These are phyloP conservation scores for Chionoecetes opilio DNA, from an alignment of 1,140 invertebrate genomes.

Conservation along the genomic window DNA sequence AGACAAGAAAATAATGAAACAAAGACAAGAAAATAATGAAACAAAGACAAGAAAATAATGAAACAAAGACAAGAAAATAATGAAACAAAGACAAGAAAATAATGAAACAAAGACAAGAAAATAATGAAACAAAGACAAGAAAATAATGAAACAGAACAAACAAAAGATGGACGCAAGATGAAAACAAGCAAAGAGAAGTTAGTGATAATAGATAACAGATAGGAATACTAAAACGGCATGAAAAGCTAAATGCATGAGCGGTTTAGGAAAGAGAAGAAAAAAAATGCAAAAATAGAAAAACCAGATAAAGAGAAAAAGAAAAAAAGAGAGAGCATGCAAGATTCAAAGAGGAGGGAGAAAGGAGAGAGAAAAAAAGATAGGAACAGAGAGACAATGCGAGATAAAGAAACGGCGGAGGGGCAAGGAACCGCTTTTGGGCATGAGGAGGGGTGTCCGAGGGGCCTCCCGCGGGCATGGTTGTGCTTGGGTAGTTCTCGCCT, in stretches of 20 bases:
- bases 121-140: not conserved
- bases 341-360: not conserved
- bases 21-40: too few relatives aligned
- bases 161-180: too few relatives aligned
- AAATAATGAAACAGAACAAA: too few relatives aligned
- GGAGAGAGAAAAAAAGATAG: slow-evolving; percentile 39
- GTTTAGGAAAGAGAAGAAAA: not conserved
- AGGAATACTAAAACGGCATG: not conserved
- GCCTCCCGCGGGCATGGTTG: not conserved
- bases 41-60: not conserved
- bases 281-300: slow-evolving; percentile 38
- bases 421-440: not conserved
- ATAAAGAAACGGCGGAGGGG: slow-evolving; percentile 3
- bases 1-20: too few relatives aligned
- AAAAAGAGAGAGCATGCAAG: not conserved
- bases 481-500: not conserved
- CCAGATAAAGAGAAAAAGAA: not conserved
- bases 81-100: not conserved
- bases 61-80: not conserved
- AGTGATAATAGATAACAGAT: not conserved
- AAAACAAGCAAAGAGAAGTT: slow-evolving; percentile 16
- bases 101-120: not conserved
- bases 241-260: not conserved
- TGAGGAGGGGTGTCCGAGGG: not conserved
- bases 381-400: not conserved